A percentile compares a stretch with the other conserved stretches of the same genome.
These are phyloP conservation scores for Choristoneura fumiferana DNA, from an alignment of 1,140 invertebrate species.

Conservation along the genomic window DNA sequence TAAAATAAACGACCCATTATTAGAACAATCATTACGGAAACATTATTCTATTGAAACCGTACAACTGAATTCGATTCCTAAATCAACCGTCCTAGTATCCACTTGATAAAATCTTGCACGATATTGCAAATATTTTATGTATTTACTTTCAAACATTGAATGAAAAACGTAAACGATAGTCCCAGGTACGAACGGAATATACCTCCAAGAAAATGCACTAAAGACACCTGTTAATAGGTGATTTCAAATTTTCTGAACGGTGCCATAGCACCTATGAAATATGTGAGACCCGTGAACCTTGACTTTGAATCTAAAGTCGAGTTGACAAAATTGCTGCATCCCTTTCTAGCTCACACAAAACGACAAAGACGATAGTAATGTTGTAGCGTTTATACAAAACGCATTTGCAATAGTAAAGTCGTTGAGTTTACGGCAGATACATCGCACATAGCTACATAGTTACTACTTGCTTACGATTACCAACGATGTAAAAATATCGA, in stretches of 20 bases:
- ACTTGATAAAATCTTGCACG: background rate
- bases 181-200: conserved; percentile 31
- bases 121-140: background rate
- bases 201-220: conserved; percentile 48
- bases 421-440: conserved; percentile 37
- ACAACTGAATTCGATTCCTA: too few species aligned
- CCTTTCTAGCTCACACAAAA: conserved; percentile 29
- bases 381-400: conserved; percentile 27
- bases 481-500: background rate
- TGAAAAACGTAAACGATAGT: background rate
- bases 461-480: background rate
- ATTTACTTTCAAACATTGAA: background rate
- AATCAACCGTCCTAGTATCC: background rate
- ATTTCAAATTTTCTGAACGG: conserved; percentile 54
- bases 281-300: conserved; percentile 32
- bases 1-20: conserved; percentile 60
- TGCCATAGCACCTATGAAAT: conserved; percentile 49
- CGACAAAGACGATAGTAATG: conserved; percentile 24
- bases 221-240: conserved; percentile 65
- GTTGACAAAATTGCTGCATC: conserved; percentile 27
- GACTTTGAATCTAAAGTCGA: background rate
- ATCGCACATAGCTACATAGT: conserved; percentile 43
- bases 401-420: conserved; percentile 42
- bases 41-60: too few species aligned
- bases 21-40: conserved; percentile 28